phyloP scores from a whole-genome alignment of 2,797 vertebrate species.

The Cuniculus paca region DNA sequence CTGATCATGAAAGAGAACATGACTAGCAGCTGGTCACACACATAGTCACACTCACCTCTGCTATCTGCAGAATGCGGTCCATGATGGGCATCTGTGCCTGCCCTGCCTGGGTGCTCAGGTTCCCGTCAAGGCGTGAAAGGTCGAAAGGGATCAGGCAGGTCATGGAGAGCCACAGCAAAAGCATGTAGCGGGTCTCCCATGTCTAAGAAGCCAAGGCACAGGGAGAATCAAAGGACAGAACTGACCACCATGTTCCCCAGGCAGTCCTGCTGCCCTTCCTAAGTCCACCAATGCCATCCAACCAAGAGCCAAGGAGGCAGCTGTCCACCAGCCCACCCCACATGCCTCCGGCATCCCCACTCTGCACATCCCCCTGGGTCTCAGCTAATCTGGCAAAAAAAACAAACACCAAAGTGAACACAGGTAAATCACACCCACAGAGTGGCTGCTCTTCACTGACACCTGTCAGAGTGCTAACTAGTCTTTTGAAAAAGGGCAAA shows the following conservation, averaged over 20 bases:
- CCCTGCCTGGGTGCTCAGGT: constrained; percentile 85
- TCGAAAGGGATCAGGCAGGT: constrained; percentile 98
- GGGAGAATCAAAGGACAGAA: neutral
- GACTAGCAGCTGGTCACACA: accelerated
- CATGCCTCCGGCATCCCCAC: neutral
- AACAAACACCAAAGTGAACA: neutral
- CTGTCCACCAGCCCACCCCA: neutral
- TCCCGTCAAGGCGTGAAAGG: constrained; percentile 95
- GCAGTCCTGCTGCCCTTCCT: neutral
- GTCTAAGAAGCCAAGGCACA: constrained; percentile 88
- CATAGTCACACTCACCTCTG: constrained; percentile 89
- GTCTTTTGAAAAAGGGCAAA: neutral
- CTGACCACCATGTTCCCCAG: neutral
- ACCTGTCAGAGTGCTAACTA: neutral
- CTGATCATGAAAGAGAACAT: neutral
- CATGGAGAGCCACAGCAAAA: constrained; percentile 97
- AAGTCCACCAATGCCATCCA: neutral
- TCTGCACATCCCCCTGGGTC: neutral
- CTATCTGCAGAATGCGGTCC: constrained; percentile 94
- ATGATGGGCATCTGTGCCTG: constrained; percentile 89
- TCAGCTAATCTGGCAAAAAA: neutral
- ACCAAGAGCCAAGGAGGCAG: neutral
- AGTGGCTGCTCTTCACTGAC: neutral
- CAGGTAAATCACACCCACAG: neutral
- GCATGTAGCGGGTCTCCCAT: constrained; percentile 98